Base-by-base conservation (phyloP, 2,888 invertebrate genomes). In the Blera fallax region DNA sequence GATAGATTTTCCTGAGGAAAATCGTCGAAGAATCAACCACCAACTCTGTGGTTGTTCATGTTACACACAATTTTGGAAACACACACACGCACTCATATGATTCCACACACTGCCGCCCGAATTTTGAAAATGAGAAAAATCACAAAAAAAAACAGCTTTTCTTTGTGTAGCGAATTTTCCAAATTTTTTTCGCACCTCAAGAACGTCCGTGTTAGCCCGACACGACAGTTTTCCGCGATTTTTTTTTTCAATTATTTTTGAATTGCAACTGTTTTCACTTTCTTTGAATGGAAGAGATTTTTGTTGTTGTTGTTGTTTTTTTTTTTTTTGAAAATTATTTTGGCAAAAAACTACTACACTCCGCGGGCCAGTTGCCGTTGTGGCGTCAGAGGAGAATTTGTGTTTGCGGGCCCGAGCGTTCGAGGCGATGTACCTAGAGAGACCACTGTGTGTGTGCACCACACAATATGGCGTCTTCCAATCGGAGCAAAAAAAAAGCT, bases 381-480 rank as follows among this genome's bases (percentile, higher is more conserved):
- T 73, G 70, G 80, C 80, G 70, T 81, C 72, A 77, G 85, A 85
- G 76, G 65, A 77, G 76, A 76, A 85, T 77, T 85, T 85, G 85
- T 76, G 27, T 85, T 81, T 81, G 80, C 76, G 85, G 70, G 65
- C 72, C 72, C 81, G 85, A 85, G 65, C 85, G 85, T 80, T 67
- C 76, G 72, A 81, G 54, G 37, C 85, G 81, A 77, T 81, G 85
- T 85, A 81, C 72, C 76, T 56, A 85, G 48, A 79, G 79, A 79
- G 73, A 56, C 54, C 54, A 70, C 67, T 37, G 58, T 69, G 37
- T 84, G 64, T 65, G 76, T 64, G 54, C 56, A 76, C 37, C 52
- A 58, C 65, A 80, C 85, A 85, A 85, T 81, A 85, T 85, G 85
- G 85, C 85, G 81, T 81, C 76, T 85, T 85, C 85, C 76, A 85